Conservation (phyloP, 2,113 vertebrate genomes). For the Heteronetta atricapilla region DNA sequence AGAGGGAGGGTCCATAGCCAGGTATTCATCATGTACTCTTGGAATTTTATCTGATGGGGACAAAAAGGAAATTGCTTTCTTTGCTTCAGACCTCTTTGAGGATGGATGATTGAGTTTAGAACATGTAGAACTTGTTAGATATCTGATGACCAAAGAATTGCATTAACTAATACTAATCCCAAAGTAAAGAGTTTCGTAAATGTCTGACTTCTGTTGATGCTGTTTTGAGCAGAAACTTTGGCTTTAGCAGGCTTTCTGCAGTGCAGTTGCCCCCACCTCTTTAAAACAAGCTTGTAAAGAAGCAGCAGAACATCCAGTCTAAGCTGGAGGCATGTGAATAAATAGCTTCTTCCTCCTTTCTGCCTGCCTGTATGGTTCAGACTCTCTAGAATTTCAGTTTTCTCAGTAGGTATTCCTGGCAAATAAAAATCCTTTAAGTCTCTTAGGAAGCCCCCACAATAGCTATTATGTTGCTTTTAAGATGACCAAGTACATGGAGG, state of each 20-base stretch:
- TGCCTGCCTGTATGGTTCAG: neutral
- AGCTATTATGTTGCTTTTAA: neutral
- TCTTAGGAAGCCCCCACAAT: neutral
- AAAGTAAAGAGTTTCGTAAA: conserved; percentile 30
- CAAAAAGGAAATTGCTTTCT: neutral
- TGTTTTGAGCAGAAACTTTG: conserved; percentile 5
- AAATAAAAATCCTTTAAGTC: neutral
- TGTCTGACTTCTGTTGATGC: conserved; percentile 38
- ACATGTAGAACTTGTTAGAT: conserved; percentile 7
- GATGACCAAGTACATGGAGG: neutral
- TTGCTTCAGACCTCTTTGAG: neutral
- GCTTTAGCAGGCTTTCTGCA: conserved; percentile 1
- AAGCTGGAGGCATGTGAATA: neutral
- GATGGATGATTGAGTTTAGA: conserved; percentile 13
- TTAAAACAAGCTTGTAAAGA: neutral
- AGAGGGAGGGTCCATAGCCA: neutral
- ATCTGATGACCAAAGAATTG: conserved; percentile 53
- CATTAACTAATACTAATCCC: conserved; percentile 50
- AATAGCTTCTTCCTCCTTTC: neutral
- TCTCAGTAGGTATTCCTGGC: neutral
- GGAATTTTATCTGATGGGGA: neutral
- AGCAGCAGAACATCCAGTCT: neutral
- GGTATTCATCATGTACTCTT: neutral
- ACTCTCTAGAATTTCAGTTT: neutral
- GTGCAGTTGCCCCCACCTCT: neutral